phyloP scores from a whole-genome alignment of 2,888 invertebrate genomes.

The Ischnus inquisitorius region DNA sequence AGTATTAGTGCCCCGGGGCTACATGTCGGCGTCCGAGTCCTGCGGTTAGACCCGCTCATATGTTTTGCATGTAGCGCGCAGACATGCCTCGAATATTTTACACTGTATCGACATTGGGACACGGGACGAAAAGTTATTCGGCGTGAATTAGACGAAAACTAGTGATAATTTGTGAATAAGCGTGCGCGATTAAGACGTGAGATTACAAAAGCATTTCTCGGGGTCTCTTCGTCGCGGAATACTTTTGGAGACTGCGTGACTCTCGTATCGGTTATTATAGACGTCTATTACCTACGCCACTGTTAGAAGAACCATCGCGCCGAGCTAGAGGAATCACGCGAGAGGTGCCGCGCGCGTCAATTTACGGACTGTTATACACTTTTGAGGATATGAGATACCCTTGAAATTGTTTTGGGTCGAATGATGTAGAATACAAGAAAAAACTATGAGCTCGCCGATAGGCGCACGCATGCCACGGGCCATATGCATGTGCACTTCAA shows the following conservation, averaged over 20 bases:
- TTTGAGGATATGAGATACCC: slow-evolving; percentile 43
- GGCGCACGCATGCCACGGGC: slow-evolving; percentile 61
- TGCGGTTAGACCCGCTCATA: slow-evolving; percentile 60
- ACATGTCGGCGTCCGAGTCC: slow-evolving; percentile 29
- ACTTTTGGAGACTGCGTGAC: slow-evolving; percentile 77
- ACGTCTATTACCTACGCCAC: slow-evolving; percentile 64
- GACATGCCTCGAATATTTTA: slow-evolving; percentile 9
- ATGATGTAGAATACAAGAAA: slow-evolving; percentile 13
- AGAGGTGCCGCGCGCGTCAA: slow-evolving; percentile 77
- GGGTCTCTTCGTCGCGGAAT: slow-evolving; percentile 38
- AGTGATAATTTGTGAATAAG: slow-evolving; percentile 79
- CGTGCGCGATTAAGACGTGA: slow-evolving; percentile 79
- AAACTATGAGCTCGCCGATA: slow-evolving; percentile 29
- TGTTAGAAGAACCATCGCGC: slow-evolving; percentile 1
- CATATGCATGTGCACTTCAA: slow-evolving; percentile 48
- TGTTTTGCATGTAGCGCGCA: slow-evolving; percentile 34
- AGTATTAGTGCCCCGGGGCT: slow-evolving; percentile 52
- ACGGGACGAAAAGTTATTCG: slow-evolving; percentile 65
- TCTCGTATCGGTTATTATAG: slow-evolving; percentile 77
- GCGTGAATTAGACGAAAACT: slow-evolving; percentile 63
- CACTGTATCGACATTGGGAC: slow-evolving; percentile 40
- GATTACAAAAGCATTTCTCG: slow-evolving; percentile 76
- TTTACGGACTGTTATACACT: slow-evolving; percentile 74
- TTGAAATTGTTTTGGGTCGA: slow-evolving; percentile 72
- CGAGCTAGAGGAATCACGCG: slow-evolving; percentile 76